Conservation (phyloP, 2,113 vertebrate genomes). For the Gymnorhina tibicen region DNA sequence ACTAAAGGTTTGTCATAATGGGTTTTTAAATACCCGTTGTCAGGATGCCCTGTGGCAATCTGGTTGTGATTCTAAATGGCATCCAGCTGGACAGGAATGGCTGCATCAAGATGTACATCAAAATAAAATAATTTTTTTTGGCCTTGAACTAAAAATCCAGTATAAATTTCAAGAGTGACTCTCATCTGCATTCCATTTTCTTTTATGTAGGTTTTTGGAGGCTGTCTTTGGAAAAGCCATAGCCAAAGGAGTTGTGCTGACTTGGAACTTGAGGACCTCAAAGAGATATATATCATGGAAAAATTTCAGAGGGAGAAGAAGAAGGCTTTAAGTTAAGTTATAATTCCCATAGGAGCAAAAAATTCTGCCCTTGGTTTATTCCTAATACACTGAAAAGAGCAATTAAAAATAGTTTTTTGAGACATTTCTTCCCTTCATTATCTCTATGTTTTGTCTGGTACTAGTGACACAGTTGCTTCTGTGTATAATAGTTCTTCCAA, state of each 20-base stretch:
- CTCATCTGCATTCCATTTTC: neutral
- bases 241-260: neutral
- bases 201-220: neutral
- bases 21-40: slow-evolving; percentile 16
- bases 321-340: neutral
- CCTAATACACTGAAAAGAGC: neutral
- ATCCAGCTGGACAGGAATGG: slow-evolving; percentile 20
- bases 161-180: neutral
- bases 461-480: neutral
- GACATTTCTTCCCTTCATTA: neutral
- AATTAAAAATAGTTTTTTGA: neutral
- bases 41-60: neutral
- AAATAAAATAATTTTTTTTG: neutral
- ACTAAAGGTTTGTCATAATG: neutral
- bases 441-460: neutral
- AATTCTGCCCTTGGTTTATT: neutral
- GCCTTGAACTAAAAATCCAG: neutral
- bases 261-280: neutral
- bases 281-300: neutral
- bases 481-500: neutral
- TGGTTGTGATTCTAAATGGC: neutral
- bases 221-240: neutral
- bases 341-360: neutral
- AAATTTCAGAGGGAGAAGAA: neutral
- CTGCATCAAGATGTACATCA: neutral